These are phyloP conservation scores for Lacanobia oleracea DNA, from an alignment of 2,888 invertebrate genomes.

Conservation along the genomic window DNA sequence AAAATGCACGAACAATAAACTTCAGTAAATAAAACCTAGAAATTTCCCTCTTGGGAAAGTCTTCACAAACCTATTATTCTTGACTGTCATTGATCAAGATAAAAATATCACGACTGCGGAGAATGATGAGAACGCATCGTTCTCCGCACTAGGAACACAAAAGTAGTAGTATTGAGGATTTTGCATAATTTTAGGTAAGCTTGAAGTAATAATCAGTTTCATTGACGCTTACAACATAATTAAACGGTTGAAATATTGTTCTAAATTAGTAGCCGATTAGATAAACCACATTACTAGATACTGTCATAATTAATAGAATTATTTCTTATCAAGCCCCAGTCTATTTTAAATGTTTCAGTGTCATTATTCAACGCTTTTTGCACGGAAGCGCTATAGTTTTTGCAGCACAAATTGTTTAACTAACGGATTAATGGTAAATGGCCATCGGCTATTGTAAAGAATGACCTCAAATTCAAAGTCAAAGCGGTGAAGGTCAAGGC, in stretches of 20 bases:
- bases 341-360: no score
- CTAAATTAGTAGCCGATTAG: slow-evolving; percentile 3
- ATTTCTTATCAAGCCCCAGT: no score
- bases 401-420: slow-evolving; percentile 31
- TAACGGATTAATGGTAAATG: slow-evolving; percentile 44
- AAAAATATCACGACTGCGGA: slow-evolving; percentile 13
- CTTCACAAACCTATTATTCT: slow-evolving; percentile 11
- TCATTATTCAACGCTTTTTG: slow-evolving; percentile 16
- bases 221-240: slow-evolving; percentile 21
- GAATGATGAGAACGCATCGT: slow-evolving; percentile 13
- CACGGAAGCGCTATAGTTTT: slow-evolving; percentile 16
- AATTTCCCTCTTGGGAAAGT: slow-evolving; percentile 2
- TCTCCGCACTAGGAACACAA: slow-evolving; percentile 26
- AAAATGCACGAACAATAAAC: slow-evolving; percentile 5
- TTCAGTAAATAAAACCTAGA: slow-evolving; percentile 15
- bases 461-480: slow-evolving; percentile 55
- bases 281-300: not conserved
- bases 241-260: not conserved
- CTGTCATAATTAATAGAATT: not conserved
- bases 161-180: slow-evolving; percentile 23
- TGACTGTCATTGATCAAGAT: slow-evolving; percentile 11
- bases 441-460: slow-evolving; percentile 35
- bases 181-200: not conserved
- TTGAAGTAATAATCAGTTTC: not conserved
- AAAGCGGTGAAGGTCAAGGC: slow-evolving; percentile 40